Percentiles rank a stretch among this genome's conserved stretches.
phyloP scores from a whole-genome alignment of 2,888 invertebrate species.

The Agrotis puta region DNA sequence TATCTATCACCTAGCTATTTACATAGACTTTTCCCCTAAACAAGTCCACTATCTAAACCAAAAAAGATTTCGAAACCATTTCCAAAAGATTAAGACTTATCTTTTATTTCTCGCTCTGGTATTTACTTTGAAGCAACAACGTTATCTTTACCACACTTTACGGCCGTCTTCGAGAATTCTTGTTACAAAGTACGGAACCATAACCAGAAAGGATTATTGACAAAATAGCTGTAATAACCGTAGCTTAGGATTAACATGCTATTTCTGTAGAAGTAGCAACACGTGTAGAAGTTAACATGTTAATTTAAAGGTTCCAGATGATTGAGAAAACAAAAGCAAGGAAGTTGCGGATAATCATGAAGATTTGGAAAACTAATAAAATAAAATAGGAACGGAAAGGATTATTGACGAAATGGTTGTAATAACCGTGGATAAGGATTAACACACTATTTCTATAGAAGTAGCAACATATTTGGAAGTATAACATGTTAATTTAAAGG shows the following conservation, averaged over 20 bases:
- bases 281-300: slow-evolving; percentile 3
- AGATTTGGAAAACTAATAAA: too few relatives aligned
- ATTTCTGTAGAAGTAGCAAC: slow-evolving; percentile 43
- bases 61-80: slow-evolving; percentile 46
- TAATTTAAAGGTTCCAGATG: slow-evolving; percentile 18
- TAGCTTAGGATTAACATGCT: slow-evolving; percentile 41
- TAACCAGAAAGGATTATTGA: slow-evolving; percentile 56
- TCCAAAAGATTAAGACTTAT: slow-evolving; percentile 51
- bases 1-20: background rate
- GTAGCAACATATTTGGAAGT: background rate
- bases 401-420: slow-evolving; percentile 50
- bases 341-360: too few relatives aligned
- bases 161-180: slow-evolving; percentile 51
- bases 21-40: slow-evolving; percentile 3
- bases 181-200: slow-evolving; percentile 37
- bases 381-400: slow-evolving; percentile 26
- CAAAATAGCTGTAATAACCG: slow-evolving; percentile 34
- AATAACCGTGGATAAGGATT: slow-evolving; percentile 38
- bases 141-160: slow-evolving; percentile 60
- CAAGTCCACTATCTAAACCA: slow-evolving; percentile 22
- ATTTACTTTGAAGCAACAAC: slow-evolving; percentile 56
- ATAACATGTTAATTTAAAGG: slow-evolving; percentile 21
- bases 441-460: slow-evolving; percentile 45
- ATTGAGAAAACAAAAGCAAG: slow-evolving; percentile 4
- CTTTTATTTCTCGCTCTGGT: slow-evolving; percentile 53